Percentiles rank a stretch among this genome's conserved stretches.
These are phyloP conservation scores for Holotrichia oblita DNA, from an alignment of 1,140 invertebrate genomes.

Conservation along the genomic window DNA sequence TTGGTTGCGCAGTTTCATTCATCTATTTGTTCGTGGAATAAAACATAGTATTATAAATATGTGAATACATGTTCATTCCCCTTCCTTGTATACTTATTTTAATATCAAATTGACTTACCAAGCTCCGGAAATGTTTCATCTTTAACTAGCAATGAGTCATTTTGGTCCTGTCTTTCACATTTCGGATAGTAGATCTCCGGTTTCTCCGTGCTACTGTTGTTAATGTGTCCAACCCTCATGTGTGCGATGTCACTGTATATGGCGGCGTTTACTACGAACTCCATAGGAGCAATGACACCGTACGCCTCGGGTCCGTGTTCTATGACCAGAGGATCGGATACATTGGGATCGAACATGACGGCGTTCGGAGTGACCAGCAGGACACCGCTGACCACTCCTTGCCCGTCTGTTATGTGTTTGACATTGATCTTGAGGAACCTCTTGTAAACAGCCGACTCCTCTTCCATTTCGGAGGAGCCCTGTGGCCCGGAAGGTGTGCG, in stretches of 20 bases:
- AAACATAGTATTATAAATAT: too few species aligned
- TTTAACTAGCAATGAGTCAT: constrained; percentile 71
- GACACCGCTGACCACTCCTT: constrained; percentile 93
- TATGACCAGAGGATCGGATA: constrained; percentile 93
- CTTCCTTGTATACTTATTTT: too few species aligned
- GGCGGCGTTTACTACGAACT: constrained; percentile 94
- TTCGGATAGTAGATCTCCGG: constrained; percentile 83
- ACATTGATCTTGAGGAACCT: constrained; percentile 95
- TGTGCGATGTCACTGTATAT: constrained; percentile 97
- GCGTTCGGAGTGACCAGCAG: constrained; percentile 97
- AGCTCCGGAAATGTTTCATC: constrained; percentile 81
- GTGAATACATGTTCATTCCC: too few species aligned
- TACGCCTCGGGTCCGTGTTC: constrained; percentile 96
- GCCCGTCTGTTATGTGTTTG: constrained; percentile 93
- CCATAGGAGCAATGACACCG: constrained; percentile 96
- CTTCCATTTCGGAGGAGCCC: constrained; percentile 64
- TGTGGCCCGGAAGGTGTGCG: constrained; percentile 66
- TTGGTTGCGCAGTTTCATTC: too few species aligned
- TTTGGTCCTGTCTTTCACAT: constrained; percentile 56
- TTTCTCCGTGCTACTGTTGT: constrained; percentile 68
- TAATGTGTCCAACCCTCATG: constrained; percentile 81
- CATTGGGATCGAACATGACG: constrained; percentile 98
- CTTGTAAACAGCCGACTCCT: constrained; percentile 67
- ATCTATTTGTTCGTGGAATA: too few species aligned
- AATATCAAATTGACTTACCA: constrained; percentile 48